Percentiles rank a stretch among this genome's conserved stretches.
Evolutionary conservation across 2,113 vertebrate species (phyloP).

Genomic region (Leucopsar rothschildi): DNA sequence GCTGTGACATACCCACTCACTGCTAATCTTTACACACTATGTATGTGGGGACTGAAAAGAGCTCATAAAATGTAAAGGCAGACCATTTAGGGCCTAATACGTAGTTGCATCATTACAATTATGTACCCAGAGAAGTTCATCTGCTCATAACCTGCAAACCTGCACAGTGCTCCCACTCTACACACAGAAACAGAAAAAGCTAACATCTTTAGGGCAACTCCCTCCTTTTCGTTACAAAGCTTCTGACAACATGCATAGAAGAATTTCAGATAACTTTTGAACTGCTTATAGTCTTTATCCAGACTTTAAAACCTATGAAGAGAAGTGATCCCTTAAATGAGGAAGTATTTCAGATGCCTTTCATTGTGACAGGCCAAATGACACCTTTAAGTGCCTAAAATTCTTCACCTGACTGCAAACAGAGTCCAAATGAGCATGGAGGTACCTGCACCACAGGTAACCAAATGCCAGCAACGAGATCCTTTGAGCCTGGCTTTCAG

Average conservation of each 20-base stretch:
- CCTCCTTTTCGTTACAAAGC: background rate
- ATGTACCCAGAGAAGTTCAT: background rate
- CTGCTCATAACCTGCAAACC: background rate
- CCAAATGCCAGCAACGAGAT: background rate
- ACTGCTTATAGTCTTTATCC: background rate
- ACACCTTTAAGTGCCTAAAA: background rate
- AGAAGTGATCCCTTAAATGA: background rate
- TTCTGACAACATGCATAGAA: background rate
- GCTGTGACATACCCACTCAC: background rate
- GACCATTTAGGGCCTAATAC: background rate
- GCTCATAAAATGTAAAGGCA: constrained; percentile 34
- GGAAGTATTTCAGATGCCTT: background rate
- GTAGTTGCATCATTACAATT: background rate
- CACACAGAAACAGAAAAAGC: background rate
- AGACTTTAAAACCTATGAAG: background rate
- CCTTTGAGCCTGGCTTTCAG: background rate
- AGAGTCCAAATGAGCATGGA: background rate
- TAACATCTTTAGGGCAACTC: background rate
- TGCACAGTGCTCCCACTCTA: background rate
- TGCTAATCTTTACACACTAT: background rate
- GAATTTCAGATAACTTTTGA: background rate
- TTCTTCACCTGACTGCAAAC: background rate
- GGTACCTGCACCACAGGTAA: background rate
- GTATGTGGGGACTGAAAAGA: constrained; percentile 51
- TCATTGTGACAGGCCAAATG: background rate